These are phyloP conservation scores for Hemicentrotus pulcherrimus DNA, from an alignment of 35 echinoderm and acorn worm species.

Conservation along the genomic window DNA sequence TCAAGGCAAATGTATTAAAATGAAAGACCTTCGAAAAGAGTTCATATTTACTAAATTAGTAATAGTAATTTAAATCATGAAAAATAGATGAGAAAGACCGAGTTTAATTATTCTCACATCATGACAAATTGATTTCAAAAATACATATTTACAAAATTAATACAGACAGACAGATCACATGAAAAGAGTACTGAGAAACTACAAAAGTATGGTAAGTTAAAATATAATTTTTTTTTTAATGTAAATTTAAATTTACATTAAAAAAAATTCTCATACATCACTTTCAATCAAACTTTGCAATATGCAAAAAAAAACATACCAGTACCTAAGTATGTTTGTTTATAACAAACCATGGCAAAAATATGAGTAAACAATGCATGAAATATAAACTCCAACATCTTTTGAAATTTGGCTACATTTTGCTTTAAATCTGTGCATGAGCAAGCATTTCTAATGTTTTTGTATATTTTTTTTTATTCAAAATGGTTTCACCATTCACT, in stretches of 20 bases:
- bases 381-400: neutral
- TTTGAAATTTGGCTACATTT: neutral
- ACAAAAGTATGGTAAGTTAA: too few relatives aligned
- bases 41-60: too few relatives aligned
- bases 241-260: neutral
- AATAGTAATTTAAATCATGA: neutral
- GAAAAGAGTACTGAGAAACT: too few relatives aligned
- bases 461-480: too few relatives aligned
- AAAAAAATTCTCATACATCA: neutral
- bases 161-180: neutral
- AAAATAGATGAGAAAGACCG: neutral
- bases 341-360: neutral
- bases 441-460: neutral
- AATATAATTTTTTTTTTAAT: neutral
- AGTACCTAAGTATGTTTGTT: neutral
- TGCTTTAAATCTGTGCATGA: neutral
- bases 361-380: neutral
- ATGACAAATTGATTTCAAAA: neutral
- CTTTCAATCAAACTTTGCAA: neutral
- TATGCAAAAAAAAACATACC: neutral
- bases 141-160: neutral
- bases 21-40: neutral
- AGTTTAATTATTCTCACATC: neutral
- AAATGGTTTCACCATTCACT: too few relatives aligned
- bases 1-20: neutral